Evolutionary conservation across 1,140 invertebrate species (phyloP).

Genomic region (Cylas formicarius): DNA sequence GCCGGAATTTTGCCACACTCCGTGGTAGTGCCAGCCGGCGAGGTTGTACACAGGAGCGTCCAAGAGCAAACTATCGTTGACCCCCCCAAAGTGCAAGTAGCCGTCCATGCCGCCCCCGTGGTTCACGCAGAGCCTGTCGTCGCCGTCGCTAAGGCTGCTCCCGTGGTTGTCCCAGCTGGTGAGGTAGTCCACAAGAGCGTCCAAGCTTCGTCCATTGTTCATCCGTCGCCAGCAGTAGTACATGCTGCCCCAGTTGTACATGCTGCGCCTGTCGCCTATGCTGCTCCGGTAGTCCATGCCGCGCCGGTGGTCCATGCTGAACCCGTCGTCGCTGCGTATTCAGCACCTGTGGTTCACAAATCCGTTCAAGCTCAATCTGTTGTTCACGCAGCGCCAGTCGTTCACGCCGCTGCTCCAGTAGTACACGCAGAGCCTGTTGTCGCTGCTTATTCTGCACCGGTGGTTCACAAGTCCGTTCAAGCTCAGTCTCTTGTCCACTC

Average conservation of each 20-base stretch:
- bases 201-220: slow-evolving; percentile 42
- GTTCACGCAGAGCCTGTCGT: slow-evolving; percentile 41
- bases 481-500: slow-evolving; percentile 28
- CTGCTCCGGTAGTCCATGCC: slow-evolving; percentile 42
- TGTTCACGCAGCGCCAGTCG: slow-evolving; percentile 40
- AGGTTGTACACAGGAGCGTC: slow-evolving; percentile 29
- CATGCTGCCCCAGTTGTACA: slow-evolving; percentile 40
- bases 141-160: too few relatives aligned
- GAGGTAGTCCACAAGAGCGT: too few relatives aligned
- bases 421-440: slow-evolving; percentile 40
- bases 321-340: slow-evolving; percentile 33
- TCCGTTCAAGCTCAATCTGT: slow-evolving; percentile 44
- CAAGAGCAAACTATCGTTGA: slow-evolving; percentile 43
- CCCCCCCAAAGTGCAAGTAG: slow-evolving; percentile 39
- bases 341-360: slow-evolving; percentile 33
- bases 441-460: slow-evolving; percentile 7
- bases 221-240: slow-evolving; percentile 38
- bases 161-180: too few relatives aligned
- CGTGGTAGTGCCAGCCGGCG: slow-evolving; percentile 39
- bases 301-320: slow-evolving; percentile 6
- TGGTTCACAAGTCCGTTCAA: too few relatives aligned
- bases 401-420: slow-evolving; percentile 39
- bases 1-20: slow-evolving; percentile 44
- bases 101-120: slow-evolving; percentile 40
- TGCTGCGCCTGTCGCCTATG: slow-evolving; percentile 41